Evolutionary conservation across 2,113 vertebrate genomes (phyloP).

Genomic region (Charadrius vociferus): DNA sequence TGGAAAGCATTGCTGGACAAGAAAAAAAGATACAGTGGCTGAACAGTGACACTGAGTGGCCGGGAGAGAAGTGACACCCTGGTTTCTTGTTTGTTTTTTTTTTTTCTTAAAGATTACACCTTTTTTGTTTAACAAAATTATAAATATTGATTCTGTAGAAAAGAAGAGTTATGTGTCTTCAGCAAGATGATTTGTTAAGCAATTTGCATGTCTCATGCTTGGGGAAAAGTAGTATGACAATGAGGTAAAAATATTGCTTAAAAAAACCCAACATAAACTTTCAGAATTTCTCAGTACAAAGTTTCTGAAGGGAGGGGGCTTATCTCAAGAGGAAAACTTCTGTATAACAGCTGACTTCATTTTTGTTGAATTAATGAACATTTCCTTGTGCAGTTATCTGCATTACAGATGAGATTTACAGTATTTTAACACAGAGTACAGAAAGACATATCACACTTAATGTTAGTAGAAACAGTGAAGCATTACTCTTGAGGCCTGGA

Average conservation of each 20-base stretch:
- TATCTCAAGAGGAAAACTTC: not conserved
- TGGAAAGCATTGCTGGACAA: not conserved
- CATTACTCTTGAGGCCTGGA: not conserved
- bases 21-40: not conserved
- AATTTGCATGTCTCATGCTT: fast-evolving
- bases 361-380: not conserved
- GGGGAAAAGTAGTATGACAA: not conserved
- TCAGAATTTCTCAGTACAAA: not conserved
- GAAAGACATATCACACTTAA: not conserved
- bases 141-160: not conserved
- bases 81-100: not conserved
- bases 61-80: constrained; percentile 6
- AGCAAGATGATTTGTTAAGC: not conserved
- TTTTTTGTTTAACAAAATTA: not conserved
- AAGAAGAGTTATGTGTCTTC: not conserved
- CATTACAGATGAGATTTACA: not conserved
- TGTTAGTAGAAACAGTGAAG: not conserved
- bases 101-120: not conserved
- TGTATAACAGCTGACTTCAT: fast-evolving
- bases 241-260: not conserved
- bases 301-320: not conserved
- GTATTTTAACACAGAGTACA: not conserved
- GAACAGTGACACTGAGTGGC: constrained; percentile 67
- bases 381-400: not conserved
- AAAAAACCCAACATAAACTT: not conserved